phyloP scores from a whole-genome alignment of 2,888 invertebrate genomes.

The Linyphia triangularis region DNA sequence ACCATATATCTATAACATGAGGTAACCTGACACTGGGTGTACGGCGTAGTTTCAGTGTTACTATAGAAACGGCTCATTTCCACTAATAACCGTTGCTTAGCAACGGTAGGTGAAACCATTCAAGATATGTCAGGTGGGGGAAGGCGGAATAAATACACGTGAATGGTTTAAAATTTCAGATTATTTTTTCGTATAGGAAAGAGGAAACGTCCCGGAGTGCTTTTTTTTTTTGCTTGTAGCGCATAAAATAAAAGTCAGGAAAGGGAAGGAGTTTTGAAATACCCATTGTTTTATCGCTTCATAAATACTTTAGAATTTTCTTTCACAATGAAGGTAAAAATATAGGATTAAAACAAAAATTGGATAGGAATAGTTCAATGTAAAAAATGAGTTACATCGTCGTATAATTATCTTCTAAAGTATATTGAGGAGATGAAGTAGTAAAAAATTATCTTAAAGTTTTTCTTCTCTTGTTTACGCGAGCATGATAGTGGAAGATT shows the following conservation, averaged over 20 bases:
- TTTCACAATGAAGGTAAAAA: background rate
- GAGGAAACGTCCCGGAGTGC: too few species aligned
- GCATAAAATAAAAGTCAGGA: slow-evolving; percentile 49
- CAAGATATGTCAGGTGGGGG: slow-evolving; percentile 58
- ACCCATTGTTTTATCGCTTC: too few species aligned
- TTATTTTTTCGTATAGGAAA: slow-evolving; percentile 39
- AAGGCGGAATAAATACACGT: slow-evolving; percentile 48
- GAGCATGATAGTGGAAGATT: too few species aligned
- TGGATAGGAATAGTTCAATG: background rate
- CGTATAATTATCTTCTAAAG: too few species aligned
- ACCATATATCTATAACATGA: slow-evolving; percentile 70
- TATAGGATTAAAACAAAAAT: background rate
- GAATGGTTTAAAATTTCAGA: slow-evolving; percentile 57
- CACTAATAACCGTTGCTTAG: slow-evolving; percentile 69
- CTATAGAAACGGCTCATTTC: slow-evolving; percentile 66
- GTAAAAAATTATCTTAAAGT: too few species aligned
- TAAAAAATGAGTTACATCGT: too few species aligned
- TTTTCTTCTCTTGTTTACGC: too few species aligned
- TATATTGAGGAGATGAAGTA: too few species aligned
- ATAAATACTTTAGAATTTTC: background rate
- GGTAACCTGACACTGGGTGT: slow-evolving; percentile 71
- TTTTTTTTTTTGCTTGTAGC: background rate
- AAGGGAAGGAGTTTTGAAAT: slow-evolving; percentile 41
- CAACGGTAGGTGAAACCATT: slow-evolving; percentile 68
- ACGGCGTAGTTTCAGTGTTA: slow-evolving; percentile 58